phyloP scores from a whole-genome alignment of 2,113 vertebrate species.

The Pseudorhombus dupliciocellatus region DNA sequence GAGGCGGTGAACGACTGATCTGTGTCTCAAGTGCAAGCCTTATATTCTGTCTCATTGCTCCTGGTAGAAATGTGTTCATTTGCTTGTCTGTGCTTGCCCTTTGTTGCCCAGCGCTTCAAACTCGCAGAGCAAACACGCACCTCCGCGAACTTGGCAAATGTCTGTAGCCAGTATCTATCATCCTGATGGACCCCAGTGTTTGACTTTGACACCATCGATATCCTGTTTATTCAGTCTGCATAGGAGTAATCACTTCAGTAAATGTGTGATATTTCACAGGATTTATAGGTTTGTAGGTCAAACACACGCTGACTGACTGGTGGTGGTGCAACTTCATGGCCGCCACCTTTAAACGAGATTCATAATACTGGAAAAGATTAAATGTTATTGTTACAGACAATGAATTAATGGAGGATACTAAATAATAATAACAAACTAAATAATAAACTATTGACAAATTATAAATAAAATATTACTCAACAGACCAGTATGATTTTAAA shows the following conservation, averaged over 20 bases:
- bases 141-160: slow-evolving; percentile 71
- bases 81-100: slow-evolving; percentile 52
- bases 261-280: slow-evolving; percentile 61
- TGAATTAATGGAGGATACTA: not conserved
- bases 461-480: not conserved
- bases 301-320: not conserved
- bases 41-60: not conserved
- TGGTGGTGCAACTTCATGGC: slow-evolving; percentile 8
- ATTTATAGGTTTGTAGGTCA: slow-evolving; percentile 69
- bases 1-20: not conserved
- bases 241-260: slow-evolving; percentile 74
- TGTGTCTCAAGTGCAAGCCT: not conserved
- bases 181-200: slow-evolving; percentile 62
- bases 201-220: slow-evolving; percentile 67
- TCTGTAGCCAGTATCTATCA: slow-evolving; percentile 59
- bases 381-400: not conserved
- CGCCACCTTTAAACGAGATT: not conserved
- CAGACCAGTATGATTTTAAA: not conserved
- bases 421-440: too few species aligned
- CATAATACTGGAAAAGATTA: not conserved
- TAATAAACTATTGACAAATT: not conserved
- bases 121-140: slow-evolving; percentile 58
- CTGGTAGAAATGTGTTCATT: slow-evolving; percentile 33
- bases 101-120: slow-evolving; percentile 52
- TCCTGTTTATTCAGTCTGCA: slow-evolving; percentile 79